Evolutionary conservation across 2,888 invertebrate genomes (phyloP).

Genomic region (Glomeris marginata): DNA sequence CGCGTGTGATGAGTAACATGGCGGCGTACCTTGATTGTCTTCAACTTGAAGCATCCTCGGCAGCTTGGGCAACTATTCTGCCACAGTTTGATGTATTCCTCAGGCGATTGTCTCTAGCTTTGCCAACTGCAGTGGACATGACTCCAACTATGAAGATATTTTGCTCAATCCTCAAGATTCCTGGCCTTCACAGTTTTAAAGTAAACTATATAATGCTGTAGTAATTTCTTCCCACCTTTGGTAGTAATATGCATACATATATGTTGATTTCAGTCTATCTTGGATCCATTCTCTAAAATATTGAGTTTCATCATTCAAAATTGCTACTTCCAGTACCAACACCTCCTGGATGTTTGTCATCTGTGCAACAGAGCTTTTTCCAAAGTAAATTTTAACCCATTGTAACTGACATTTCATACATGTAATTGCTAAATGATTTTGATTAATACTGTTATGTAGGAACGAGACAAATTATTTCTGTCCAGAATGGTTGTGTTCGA

Average conservation of each 20-base stretch:
- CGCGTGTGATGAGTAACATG: constrained; percentile 73
- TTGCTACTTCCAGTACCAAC: constrained; percentile 50
- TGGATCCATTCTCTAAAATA: constrained; percentile 93
- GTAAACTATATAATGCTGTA: constrained; percentile 31
- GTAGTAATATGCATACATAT: neutral
- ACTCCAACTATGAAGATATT: constrained; percentile 60
- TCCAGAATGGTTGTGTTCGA: constrained; percentile 86
- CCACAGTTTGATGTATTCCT: constrained; percentile 75
- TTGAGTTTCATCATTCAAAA: constrained; percentile 84
- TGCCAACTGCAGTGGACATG: constrained; percentile 53
- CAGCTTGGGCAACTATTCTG: constrained; percentile 64
- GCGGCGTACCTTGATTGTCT: constrained; percentile 85
- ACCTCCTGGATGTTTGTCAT: constrained; percentile 71
- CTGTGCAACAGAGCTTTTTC: constrained; percentile 77
- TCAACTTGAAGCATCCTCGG: constrained; percentile 57
- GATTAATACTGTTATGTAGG: constrained; percentile 36
- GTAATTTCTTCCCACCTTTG: constrained; percentile 21
- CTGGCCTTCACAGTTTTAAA: constrained; percentile 64
- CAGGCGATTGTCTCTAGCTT: constrained; percentile 45
- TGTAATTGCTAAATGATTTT: neutral
- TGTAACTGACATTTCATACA: neutral
- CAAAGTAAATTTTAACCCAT: constrained; percentile 37
- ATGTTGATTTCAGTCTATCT: constrained; percentile 40
- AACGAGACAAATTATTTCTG: constrained; percentile 83
- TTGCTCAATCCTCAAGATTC: constrained; percentile 64